Evolutionary conservation across 2,113 vertebrate species (phyloP), one percentile per base, ranked within the genome.

Genomic region (Periophthalmus modestus): DNA sequence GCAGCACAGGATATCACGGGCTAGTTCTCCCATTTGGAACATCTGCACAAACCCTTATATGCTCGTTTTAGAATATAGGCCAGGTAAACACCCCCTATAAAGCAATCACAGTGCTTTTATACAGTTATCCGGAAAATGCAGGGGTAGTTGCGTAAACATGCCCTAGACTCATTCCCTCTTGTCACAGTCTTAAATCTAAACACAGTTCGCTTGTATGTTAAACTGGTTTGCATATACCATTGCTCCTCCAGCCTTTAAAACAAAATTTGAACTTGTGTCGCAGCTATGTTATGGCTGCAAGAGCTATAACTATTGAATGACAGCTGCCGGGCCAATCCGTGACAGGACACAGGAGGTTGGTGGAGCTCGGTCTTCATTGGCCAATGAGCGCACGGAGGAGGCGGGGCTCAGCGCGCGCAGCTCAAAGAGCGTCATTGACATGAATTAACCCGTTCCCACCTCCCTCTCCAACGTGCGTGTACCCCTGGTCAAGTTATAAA

Each of bases 231-330:
- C 54, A 78, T 68, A 65, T 61, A 57, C 66, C 34, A 15, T 10
- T 2, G 54, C 72, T 11, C 23, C 55, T 67, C 12, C 13, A 1
- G 72, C 66, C 4, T n/a, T 57, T 52, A 52, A 83, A 88, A 81
- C 80, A 81, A 80, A 69, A 85, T 77, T 81, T 85, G 36, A 87
- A 89, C 73, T 91, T 87, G 61, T 92, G 92, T 94, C 91, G 92
- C 91, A 92, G 92, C 85, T 80, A 72, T 90, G 90, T 90, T 92
- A 88, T 91, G 85, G 78, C 88, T 82, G 86, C 74, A 81, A 79
- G 83, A 89, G 87, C 85, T 75, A 82, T 81, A 91, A 93, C 92
- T 92, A 82, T 88, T 83, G 85, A 93, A 73, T 88, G 92, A 87
- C 91, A 90, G 81, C 58, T 48, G 43, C 69, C 67, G 4, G 74